A percentile compares a stretch with the other conserved stretches of the same genome.
phyloP scores from a whole-genome alignment of 2,888 invertebrate genomes.

The Coremacera marginata region DNA sequence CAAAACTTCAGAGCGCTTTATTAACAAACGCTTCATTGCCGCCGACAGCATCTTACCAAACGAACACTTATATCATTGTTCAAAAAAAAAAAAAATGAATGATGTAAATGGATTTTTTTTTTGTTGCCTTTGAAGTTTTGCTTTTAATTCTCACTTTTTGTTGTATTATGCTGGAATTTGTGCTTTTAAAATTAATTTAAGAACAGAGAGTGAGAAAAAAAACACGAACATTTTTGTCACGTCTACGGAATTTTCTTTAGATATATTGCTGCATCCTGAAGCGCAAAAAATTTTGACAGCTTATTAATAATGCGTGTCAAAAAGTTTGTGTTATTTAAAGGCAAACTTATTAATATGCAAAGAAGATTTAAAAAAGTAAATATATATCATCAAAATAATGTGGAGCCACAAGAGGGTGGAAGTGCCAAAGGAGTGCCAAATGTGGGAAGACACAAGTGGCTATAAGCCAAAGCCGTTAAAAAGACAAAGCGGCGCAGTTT shows the following conservation, averaged over 20 bases:
- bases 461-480: too few relatives aligned
- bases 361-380: neutral
- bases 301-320: conserved; percentile 24
- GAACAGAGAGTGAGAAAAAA: conserved; percentile 42
- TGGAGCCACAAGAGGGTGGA: too few relatives aligned
- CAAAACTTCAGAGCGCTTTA: neutral
- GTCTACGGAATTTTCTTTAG: conserved; percentile 49
- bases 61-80: too few relatives aligned
- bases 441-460: neutral
- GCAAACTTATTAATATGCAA: neutral
- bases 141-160: conserved; percentile 59
- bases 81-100: neutral
- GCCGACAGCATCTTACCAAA: neutral
- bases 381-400: neutral
- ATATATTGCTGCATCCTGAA: neutral
- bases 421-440: neutral
- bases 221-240: conserved; percentile 59
- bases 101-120: conserved; percentile 40
- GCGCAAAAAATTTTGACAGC: conserved; percentile 22
- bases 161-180: conserved; percentile 34
- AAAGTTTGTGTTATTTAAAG: conserved; percentile 20
- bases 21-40: neutral
- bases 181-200: conserved; percentile 14
- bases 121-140: conserved; percentile 57
- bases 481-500: too few relatives aligned